A percentile compares a stretch with the other conserved stretches of the same genome.
These are phyloP conservation scores for Drosophila mojavensis DNA, from an alignment of 1,140 invertebrate species.

Conservation along the genomic window DNA sequence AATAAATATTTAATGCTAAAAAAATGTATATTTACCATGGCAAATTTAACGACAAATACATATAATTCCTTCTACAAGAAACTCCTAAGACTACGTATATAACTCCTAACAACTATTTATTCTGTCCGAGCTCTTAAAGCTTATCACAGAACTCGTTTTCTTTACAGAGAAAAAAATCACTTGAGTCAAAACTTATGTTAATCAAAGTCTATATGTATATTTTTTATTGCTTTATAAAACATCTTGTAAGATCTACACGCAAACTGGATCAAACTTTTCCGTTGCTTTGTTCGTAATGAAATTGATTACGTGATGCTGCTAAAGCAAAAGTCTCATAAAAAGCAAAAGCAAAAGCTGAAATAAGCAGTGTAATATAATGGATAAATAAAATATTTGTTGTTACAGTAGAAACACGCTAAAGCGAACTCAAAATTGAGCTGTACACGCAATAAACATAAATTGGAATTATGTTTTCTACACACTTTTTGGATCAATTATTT, in stretches of 20 bases:
- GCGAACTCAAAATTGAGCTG: background rate
- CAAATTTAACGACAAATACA: too few species aligned
- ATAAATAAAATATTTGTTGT: constrained; percentile 48
- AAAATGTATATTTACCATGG: background rate
- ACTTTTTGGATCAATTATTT: background rate
- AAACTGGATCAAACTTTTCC: constrained; percentile 28
- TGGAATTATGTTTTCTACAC: too few species aligned
- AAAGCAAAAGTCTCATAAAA: constrained; percentile 52
- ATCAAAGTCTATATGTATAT: background rate
- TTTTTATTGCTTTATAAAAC: constrained; percentile 2
- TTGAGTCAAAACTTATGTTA: constrained; percentile 1
- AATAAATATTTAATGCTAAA: background rate
- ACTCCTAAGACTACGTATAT: too few species aligned
- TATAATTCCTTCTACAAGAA: too few species aligned
- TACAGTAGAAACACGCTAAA: constrained; percentile 22
- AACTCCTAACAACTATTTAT: too few species aligned
- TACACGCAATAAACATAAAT: too few species aligned
- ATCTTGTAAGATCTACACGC: constrained; percentile 23
- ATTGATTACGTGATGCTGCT: constrained; percentile 70
- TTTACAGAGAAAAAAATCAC: background rate
- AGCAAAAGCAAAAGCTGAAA: constrained; percentile 33
- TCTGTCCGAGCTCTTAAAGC: background rate
- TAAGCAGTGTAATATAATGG: constrained; percentile 27
- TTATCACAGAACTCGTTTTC: background rate
- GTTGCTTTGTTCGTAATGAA: constrained; percentile 50